Percentiles rank a stretch among this genome's conserved stretches.
These are phyloP conservation scores for Pangasianodon hypophthalmus DNA, from an alignment of 2,113 vertebrate genomes.

Conservation along the genomic window DNA sequence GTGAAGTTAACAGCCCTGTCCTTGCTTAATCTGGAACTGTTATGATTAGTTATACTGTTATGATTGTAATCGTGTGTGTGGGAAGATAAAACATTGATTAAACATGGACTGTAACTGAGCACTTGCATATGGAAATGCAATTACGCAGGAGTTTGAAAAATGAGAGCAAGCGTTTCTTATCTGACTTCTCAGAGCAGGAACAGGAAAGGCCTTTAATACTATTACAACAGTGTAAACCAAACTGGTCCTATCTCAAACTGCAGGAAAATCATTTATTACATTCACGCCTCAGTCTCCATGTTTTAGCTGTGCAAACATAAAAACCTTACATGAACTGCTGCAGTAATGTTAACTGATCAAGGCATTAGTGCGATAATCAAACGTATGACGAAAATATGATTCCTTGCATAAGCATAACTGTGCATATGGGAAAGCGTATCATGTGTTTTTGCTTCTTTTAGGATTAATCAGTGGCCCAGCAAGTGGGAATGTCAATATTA, in stretches of 20 bases:
- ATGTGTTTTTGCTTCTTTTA: not conserved
- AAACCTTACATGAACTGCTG: not conserved
- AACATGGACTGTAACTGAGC: constrained; percentile 8
- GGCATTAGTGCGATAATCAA: not conserved
- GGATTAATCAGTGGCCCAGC: not conserved
- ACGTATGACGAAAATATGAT: not conserved
- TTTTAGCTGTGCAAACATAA: not conserved
- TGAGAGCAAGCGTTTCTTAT: not conserved
- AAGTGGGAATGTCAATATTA: not conserved
- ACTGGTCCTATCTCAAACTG: not conserved
- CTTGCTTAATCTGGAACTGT: constrained; percentile 3
- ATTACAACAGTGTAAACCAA: not conserved
- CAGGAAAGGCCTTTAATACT: constrained; percentile 3
- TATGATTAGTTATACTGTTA: constrained; percentile 59
- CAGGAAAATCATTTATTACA: not conserved
- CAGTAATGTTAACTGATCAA: not conserved
- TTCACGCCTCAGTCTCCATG: not conserved
- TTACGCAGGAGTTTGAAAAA: not conserved
- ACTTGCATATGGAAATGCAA: not conserved
- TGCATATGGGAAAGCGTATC: not conserved
- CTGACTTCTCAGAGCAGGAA: not conserved
- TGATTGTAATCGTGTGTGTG: not conserved
- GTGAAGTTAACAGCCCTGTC: not conserved
- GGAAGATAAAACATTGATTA: constrained; percentile 39
- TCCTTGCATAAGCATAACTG: not conserved